These are phyloP conservation scores for Masnerella sp. DNA, from an alignment of 2,888 invertebrate species.

Conservation along the genomic window DNA sequence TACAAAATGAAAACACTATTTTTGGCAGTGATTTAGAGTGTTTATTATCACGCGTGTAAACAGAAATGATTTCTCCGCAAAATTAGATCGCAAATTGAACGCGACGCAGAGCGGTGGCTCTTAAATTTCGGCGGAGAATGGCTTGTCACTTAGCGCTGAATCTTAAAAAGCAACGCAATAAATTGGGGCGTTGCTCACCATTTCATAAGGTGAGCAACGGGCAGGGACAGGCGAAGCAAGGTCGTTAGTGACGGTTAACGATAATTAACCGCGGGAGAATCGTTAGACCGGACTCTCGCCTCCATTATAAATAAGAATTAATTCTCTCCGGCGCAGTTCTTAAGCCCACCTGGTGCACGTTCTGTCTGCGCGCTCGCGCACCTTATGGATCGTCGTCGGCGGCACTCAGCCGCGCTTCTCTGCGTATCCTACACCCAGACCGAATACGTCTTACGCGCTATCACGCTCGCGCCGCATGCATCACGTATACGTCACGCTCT, in stretches of 20 bases:
- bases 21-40: too few species aligned
- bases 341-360: constrained; percentile 64
- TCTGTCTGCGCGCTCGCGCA: constrained; percentile 43
- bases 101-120: constrained; percentile 18
- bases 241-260: constrained; percentile 64
- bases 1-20: too few species aligned
- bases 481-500: constrained; percentile 49
- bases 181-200: constrained; percentile 60
- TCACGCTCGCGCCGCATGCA: constrained; percentile 27
- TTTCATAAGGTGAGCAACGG: constrained; percentile 18
- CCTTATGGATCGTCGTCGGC: constrained; percentile 50
- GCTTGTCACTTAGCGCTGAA: constrained; percentile 59
- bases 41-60: constrained; percentile 1
- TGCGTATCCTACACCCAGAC: too few species aligned
- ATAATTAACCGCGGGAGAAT: constrained; percentile 62
- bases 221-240: constrained; percentile 36
- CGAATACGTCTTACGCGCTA: constrained; percentile 42
- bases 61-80: constrained; percentile 15
- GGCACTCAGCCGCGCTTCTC: too few species aligned
- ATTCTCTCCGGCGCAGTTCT: constrained; percentile 60
- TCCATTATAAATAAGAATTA: constrained; percentile 66
- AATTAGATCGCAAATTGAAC: constrained; percentile 39
- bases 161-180: constrained; percentile 61
- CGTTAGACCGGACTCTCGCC: constrained; percentile 49
- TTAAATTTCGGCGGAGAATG: constrained; percentile 43